Base-by-base conservation (phyloP, 2,888 invertebrate genomes). In the Diarsia rubi region DNA sequence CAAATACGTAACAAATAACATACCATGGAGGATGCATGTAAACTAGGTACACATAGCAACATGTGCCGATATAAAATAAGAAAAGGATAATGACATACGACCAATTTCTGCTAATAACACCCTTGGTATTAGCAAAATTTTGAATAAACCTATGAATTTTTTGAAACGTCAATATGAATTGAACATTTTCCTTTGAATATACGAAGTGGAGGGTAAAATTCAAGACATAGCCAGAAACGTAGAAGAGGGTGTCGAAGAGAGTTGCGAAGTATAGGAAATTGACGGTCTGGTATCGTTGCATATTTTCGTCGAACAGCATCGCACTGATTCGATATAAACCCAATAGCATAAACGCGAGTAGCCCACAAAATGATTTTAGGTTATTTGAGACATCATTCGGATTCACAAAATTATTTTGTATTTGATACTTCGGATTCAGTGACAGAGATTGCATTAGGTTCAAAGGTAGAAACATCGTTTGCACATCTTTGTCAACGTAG, bases 121-220 rank as follows among this genome's bases (percentile, higher is more conserved):
- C 11, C 1, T 69, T 66, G 8, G 63, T 63, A 42, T 16, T 24
- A 21, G 42, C 11, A n/a, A 42, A 24, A 27, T 76, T 49, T 2
- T 67, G n/a, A 16, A 86, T 42, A 12, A 60, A 59, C 44, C 76
- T 78, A 27, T 78, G 74, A 11, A 82, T n/a, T 16, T 70, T 54
- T 77, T 86, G 88, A 57, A 86, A 70, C 3, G 31, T 78, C 6
- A 84, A 49, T 21, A 87, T 70, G 2, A 82, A 70, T 3, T n/a
- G 16, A 0, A 86, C 71, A 45, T 73, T 77, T 0, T 63, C 45
- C 3, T 78, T 72, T 2, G 70, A 73, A 19, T 82, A 11, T 11
- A 69, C 1, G 0, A 75, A 21, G n/a, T 44, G 37, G 0, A 54
- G 37, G 27, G 70, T 2, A 27, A 45, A 81, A 27, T 80, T 84